These are phyloP conservation scores for Proctacanthus coquilletti DNA, from an alignment of 1,140 invertebrate genomes.

Conservation along the genomic window DNA sequence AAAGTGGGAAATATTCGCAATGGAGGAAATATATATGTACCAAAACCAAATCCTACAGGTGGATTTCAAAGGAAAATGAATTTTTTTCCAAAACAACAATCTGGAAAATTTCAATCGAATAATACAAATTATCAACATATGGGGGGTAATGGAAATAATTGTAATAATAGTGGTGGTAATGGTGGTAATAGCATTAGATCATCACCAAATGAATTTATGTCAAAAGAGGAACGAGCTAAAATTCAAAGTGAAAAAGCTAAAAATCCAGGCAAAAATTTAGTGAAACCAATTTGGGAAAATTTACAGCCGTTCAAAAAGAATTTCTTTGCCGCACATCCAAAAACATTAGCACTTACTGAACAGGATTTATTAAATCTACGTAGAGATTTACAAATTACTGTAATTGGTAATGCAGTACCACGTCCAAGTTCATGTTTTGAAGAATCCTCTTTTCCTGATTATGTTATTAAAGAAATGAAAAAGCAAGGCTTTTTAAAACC, in stretches of 20 bases:
- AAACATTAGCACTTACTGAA: conserved; percentile 50
- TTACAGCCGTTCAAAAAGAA: conserved; percentile 79
- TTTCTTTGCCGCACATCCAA: conserved; percentile 75
- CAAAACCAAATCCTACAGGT: too few species aligned
- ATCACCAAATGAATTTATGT: too few species aligned
- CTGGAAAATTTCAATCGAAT: too few species aligned
- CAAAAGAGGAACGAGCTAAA: conserved; percentile 34
- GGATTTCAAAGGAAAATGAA: too few species aligned
- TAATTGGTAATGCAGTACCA: conserved; percentile 66
- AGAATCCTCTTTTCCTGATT: conserved; percentile 77
- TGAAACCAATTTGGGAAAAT: conserved; percentile 76
- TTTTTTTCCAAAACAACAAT: too few species aligned
- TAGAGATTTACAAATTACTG: conserved; percentile 66
- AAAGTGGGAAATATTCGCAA: too few species aligned
- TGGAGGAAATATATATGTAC: too few species aligned
- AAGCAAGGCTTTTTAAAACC: conserved; percentile 73
- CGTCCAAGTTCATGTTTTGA: conserved; percentile 76
- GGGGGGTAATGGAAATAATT: too few species aligned
- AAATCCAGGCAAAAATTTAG: conserved; percentile 58
- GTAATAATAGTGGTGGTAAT: too few species aligned
- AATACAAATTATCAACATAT: too few species aligned
- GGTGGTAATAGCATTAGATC: too few species aligned
- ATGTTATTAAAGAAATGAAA: conserved; percentile 59
- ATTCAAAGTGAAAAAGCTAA: conserved; percentile 45
- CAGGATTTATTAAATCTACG: conserved; percentile 62